Base-by-base conservation (phyloP, 2,797 vertebrate species). In the Benthosema pterotum region DNA sequence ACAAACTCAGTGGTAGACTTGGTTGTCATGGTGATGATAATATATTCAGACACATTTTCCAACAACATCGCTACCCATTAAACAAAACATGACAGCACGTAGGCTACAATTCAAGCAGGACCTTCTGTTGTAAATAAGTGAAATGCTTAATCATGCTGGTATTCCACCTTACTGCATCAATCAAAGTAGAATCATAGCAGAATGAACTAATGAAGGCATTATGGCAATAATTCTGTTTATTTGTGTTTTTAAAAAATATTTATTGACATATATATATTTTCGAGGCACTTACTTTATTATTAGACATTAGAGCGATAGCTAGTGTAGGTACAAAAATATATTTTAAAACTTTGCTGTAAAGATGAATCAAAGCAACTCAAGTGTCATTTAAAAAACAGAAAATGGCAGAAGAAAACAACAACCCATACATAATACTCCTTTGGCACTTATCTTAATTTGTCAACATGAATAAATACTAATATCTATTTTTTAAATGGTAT, bases 21-120 rank as follows among this genome's bases (percentile, higher is more conserved):
- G 5, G 72, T 89, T 53, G 51, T 75, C 48, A 83, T 84, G 78
- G 85, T 61, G 77, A 89, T 86, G 13, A 16, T 86, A n/a, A 16
- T 3, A 14, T 14, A 32, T 32, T 32, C 28, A 32, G 28, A 32
- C 28, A 32, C 32, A 38, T 38, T 11, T 38, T 38, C 8, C 8
- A 38, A 6, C 7, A 32, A 32, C 28, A 32, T 6, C 28, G 7
- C 28, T 7, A 32, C 5, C 5, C 7, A 5, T 28, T 28, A 4
- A 5, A 5, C 5, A 28, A 5, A 28, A 28, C 2, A 32, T 32
- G 11, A 38, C 8, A 9, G 32, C 32, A 38, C 3, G 8, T n/a
- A n/a, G n/a, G n/a, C n/a, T n/a, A 38, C 32, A 38, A 38, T 11
- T 32, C 28, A 32, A 38, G 11, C 32, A 38, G 22, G 5, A 25